Evolutionary conservation across 1,140 invertebrate genomes (phyloP).

Genomic region (Hetaerina americana): DNA sequence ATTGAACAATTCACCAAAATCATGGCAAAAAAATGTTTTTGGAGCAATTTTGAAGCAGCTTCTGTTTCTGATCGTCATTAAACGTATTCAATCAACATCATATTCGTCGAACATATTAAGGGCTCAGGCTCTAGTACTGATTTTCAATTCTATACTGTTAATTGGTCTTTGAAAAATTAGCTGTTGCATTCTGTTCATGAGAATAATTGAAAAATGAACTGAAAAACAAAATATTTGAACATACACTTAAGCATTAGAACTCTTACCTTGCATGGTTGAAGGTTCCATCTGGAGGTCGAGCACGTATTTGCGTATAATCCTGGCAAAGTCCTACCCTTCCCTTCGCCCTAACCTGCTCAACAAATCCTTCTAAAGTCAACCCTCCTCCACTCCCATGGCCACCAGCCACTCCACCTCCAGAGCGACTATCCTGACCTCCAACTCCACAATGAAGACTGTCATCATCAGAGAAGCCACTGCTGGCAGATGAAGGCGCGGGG

Average conservation of each 20-base stretch:
- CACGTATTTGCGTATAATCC: constrained; percentile 76
- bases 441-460: constrained; percentile 50
- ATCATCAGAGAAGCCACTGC: constrained; percentile 77
- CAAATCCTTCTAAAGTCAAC: constrained; percentile 59
- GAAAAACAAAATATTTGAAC: no score
- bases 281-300: constrained; percentile 66
- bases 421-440: constrained; percentile 38
- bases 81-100: no score
- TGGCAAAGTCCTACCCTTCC: constrained; percentile 63
- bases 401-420: constrained; percentile 52
- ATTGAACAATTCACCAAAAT: no score
- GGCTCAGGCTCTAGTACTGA: no score
- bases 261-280: constrained; percentile 55
- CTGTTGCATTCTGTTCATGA: no score
- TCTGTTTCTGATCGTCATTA: no score
- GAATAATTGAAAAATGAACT: no score
- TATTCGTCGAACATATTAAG: no score
- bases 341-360: constrained; percentile 55
- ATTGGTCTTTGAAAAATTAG: background rate
- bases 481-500: constrained; percentile 56
- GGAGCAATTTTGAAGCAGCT: no score
- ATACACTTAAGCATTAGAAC: no score
- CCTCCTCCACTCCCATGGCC: constrained; percentile 31
- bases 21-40: no score
- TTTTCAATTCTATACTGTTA: background rate